These are phyloP conservation scores for Coenonympha arcania DNA, from an alignment of 2,888 invertebrate species.

Conservation along the genomic window DNA sequence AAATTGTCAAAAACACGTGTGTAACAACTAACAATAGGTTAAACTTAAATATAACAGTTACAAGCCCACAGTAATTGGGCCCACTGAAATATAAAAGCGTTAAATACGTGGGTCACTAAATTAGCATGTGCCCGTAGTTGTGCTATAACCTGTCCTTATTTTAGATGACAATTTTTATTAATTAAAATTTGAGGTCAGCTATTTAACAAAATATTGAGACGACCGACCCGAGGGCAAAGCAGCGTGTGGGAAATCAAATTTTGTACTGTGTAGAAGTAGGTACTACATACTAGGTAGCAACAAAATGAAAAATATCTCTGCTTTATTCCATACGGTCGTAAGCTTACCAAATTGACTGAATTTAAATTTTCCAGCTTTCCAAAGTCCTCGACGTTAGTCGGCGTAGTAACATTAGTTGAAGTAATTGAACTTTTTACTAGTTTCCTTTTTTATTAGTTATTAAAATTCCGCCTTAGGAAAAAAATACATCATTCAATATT, in stretches of 20 bases:
- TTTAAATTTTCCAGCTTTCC: too few species aligned
- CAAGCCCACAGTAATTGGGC: neutral
- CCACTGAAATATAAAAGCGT: conserved; percentile 1
- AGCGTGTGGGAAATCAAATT: neutral
- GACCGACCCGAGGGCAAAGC: neutral
- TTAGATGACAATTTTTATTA: conserved; percentile 5
- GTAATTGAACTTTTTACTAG: too few species aligned
- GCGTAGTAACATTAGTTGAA: too few species aligned
- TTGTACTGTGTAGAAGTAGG: neutral
- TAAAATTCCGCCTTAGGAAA: too few species aligned
- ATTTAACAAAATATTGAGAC: neutral
- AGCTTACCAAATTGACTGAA: too few species aligned
- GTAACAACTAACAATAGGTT: conserved; percentile 38
- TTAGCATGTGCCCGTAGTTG: neutral
- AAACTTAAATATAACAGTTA: conserved; percentile 16
- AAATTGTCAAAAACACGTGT: conserved; percentile 43
- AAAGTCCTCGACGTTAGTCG: too few species aligned
- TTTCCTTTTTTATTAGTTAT: too few species aligned
- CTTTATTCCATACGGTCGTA: too few species aligned
- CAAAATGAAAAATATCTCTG: neutral
- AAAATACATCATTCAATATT: too few species aligned
- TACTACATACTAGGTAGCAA: neutral
- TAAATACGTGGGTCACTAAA: conserved; percentile 10
- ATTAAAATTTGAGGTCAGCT: conserved; percentile 7
- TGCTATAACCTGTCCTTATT: conserved; percentile 2